A percentile compares a stretch with the other conserved stretches of the same genome.
These are phyloP conservation scores for Spodoptera exigua DNA, from an alignment of 2,888 invertebrate species.

Conservation along the genomic window DNA sequence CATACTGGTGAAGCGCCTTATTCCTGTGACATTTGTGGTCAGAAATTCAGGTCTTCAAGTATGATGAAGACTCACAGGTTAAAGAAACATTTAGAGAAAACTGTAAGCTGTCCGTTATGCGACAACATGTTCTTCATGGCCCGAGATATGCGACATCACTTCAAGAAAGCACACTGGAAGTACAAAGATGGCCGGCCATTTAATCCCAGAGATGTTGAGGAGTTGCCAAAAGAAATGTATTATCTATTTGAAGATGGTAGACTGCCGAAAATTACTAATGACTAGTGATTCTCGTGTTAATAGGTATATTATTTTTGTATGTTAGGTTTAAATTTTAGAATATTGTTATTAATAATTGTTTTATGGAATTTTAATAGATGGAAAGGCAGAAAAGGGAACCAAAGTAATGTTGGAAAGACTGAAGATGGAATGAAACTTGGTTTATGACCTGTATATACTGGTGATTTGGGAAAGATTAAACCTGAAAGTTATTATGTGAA, in stretches of 20 bases:
- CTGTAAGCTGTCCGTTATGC: conserved; percentile 66
- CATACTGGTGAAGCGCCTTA: conserved; percentile 71
- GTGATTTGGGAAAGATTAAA: no score
- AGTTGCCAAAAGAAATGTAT: conserved; percentile 58
- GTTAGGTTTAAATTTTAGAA: no score
- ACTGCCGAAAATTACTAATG: conserved; percentile 42
- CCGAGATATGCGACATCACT: conserved; percentile 70
- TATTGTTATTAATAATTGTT: no score
- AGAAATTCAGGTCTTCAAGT: conserved; percentile 69
- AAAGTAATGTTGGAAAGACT: no score
- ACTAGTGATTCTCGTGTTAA: not conserved
- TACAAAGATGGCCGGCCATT: conserved; percentile 61
- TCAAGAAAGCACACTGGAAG: conserved; percentile 71
- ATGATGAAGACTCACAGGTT: conserved; percentile 69
- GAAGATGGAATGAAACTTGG: no score
- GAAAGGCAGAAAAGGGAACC: no score
- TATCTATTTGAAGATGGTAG: conserved; percentile 67
- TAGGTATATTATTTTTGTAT: no score
- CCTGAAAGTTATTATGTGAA: no score
- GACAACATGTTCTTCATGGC: conserved; percentile 67
- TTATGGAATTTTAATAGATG: no score
- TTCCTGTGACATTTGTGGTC: conserved; percentile 67
- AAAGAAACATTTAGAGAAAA: conserved; percentile 69
- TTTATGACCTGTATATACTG: no score
- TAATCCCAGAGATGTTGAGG: conserved; percentile 60